These are phyloP conservation scores for Lutjanus argentimaculatus DNA, from an alignment of 2,797 vertebrate species.

Conservation along the genomic window DNA sequence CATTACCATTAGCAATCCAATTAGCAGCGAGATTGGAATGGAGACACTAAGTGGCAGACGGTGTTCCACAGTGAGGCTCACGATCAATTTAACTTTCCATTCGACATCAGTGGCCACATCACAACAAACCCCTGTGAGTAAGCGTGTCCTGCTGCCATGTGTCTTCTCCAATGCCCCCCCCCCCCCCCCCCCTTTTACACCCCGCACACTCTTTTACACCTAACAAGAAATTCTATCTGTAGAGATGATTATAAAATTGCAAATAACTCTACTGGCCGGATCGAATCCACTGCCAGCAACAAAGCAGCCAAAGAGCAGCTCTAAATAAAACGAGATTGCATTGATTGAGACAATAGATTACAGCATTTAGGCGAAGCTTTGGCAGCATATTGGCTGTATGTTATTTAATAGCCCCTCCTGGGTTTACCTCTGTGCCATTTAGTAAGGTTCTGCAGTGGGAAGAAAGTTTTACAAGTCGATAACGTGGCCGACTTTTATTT, in stretches of 20 bases:
- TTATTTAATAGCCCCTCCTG: constrained; percentile 58
- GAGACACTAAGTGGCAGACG: constrained; percentile 68
- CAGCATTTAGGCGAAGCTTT: constrained; percentile 56
- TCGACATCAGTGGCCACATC: constrained; percentile 61
- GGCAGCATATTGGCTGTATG: constrained; percentile 42
- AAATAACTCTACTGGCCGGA: constrained; percentile 58
- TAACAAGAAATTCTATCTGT: constrained; percentile 37
- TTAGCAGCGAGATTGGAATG: constrained; percentile 65
- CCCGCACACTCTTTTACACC: constrained; percentile 35
- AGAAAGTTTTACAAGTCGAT: constrained; percentile 42
- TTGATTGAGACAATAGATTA: constrained; percentile 70
- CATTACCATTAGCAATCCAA: constrained; percentile 77
- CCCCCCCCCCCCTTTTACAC: neutral
- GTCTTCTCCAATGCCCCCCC: too few relatives aligned
- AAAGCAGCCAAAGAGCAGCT: constrained; percentile 37
- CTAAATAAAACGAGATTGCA: constrained; percentile 67
- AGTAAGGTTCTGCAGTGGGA: constrained; percentile 37
- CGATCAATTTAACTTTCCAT: constrained; percentile 81
- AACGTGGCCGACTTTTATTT: constrained; percentile 30
- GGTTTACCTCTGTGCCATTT: constrained; percentile 58
- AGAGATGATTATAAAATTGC: constrained; percentile 63
- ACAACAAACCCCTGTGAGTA: constrained; percentile 51
- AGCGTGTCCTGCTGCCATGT: neutral
- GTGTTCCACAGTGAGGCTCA: constrained; percentile 62
- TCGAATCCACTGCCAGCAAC: constrained; percentile 45